Evolutionary conservation across 2,113 vertebrate species (phyloP), one percentile per base, ranked within the genome.

Genomic region (Upupa epops): DNA sequence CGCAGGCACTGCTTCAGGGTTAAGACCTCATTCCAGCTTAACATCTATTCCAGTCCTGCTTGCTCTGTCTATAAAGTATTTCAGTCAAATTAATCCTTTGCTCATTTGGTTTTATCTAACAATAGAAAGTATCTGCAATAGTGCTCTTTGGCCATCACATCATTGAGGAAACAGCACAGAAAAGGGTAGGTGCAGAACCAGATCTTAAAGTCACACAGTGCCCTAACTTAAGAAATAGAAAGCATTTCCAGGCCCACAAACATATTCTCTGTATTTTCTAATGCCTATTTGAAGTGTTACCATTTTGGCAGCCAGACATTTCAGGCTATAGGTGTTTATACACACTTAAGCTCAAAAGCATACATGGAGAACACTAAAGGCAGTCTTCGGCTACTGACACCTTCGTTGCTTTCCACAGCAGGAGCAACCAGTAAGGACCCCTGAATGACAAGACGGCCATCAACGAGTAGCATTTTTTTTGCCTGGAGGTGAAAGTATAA

Each of bases 41-140:
- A 87, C 78, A 90, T 73, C 88, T 89, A 55, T 66, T 94, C 42
- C 63, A 88, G 83, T 9, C 51, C 63, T 82, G 66, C n/a, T 82
- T 31, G 2, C 24, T 56, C 52, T 52, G 24, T 34, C 59, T 72
- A 26, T 61, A 31, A 77, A 84, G 26, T 31, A 36, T 60, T 21
- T 63, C n/a, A 36, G 74, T 69, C 77, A 87, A 76, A 92, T 51
- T 76, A 95, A 90, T 77, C 42, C 51, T 87, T 49, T 85, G 28
- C n/a, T 89, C 66, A 37, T 37, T 51, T 59, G 55, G 28, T 17
- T 89, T 42, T 22, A 59, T 37, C 55, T 64, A 85, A 45, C 40
- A 78, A 64, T 1, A 78, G 45, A n/a, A 49, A 63, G 34, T 25
- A 77, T 7, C 77, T 84, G 70, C 56, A 75, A 61, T 8, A 45